Percentiles rank a stretch among this genome's conserved stretches.
Evolutionary conservation across 2,888 invertebrate species (phyloP).

Genomic region (Hymenopus coronatus): DNA sequence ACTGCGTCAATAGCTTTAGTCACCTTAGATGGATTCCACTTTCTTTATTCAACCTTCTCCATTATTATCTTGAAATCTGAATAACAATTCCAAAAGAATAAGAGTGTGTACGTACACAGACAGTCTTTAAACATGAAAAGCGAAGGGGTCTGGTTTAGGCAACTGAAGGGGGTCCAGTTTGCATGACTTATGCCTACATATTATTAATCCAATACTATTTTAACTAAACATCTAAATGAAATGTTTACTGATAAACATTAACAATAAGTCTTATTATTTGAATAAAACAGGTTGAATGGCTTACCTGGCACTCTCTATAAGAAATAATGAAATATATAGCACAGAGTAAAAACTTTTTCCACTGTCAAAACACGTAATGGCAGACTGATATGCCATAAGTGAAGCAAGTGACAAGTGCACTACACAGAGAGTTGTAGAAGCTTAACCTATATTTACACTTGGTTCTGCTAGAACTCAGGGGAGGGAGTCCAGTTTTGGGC

Average conservation of each 20-base stretch:
- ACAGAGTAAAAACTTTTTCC: not conserved
- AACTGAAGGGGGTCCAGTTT: too few species aligned
- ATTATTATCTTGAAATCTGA: conserved; percentile 24
- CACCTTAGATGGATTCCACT: not conserved
- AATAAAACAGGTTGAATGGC: conserved; percentile 6
- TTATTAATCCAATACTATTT: conserved; percentile 13
- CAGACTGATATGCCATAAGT: not conserved
- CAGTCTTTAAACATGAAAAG: conserved; percentile 3
- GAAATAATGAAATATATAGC: conserved; percentile 21
- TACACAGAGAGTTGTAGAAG: too few species aligned
- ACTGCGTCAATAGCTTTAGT: conserved; percentile 26
- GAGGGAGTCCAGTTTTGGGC: not conserved
- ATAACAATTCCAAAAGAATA: conserved; percentile 18
- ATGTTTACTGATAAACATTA: conserved; percentile 24
- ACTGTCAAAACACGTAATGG: too few species aligned
- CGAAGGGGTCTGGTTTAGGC: conserved; percentile 24
- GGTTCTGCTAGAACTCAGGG: not conserved
- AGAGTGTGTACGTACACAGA: not conserved
- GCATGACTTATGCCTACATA: not conserved
- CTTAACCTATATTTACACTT: too few species aligned
- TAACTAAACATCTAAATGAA: not conserved
- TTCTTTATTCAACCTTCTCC: not conserved
- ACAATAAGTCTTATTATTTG: conserved; percentile 13
- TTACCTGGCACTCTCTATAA: conserved; percentile 20
- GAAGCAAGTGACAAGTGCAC: not conserved